These are phyloP conservation scores for Leptocoma aspasia DNA, from an alignment of 2,113 vertebrate genomes.

Conservation along the genomic window DNA sequence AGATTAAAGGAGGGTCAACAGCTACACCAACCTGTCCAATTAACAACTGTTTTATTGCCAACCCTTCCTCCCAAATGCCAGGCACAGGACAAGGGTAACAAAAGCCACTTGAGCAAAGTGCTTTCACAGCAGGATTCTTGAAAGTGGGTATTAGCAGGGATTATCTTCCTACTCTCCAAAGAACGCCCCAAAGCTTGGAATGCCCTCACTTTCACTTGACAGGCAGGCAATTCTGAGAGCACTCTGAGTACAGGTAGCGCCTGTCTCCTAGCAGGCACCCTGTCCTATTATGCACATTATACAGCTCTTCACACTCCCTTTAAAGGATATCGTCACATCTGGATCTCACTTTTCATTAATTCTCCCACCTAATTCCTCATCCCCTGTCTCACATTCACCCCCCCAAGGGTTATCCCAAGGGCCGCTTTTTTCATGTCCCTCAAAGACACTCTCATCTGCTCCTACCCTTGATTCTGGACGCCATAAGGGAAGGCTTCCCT, in stretches of 20 bases:
- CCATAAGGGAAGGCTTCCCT: constrained; percentile 28
- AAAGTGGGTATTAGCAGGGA: background rate
- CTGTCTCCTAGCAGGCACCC: background rate
- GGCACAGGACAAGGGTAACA: background rate
- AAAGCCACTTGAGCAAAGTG: background rate
- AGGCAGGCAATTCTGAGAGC: background rate
- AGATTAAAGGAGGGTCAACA: background rate
- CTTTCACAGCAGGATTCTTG: background rate
- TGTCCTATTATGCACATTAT: background rate
- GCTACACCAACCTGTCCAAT: background rate
- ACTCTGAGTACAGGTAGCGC: background rate
- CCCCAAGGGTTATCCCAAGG: background rate
- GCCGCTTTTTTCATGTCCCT: background rate
- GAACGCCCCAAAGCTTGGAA: background rate
- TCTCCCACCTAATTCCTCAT: background rate
- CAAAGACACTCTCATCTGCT: background rate
- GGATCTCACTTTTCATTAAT: background rate
- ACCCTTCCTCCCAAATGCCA: background rate
- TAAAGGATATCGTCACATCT: background rate
- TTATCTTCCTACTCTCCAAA: background rate
- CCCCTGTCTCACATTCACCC: background rate
- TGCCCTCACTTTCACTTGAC: background rate
- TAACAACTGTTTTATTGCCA: background rate
- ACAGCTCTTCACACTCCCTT: background rate
- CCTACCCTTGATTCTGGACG: constrained; percentile 72